Conservation (phyloP, 2,888 invertebrate species). For the Pachliopta kotzebuea region DNA sequence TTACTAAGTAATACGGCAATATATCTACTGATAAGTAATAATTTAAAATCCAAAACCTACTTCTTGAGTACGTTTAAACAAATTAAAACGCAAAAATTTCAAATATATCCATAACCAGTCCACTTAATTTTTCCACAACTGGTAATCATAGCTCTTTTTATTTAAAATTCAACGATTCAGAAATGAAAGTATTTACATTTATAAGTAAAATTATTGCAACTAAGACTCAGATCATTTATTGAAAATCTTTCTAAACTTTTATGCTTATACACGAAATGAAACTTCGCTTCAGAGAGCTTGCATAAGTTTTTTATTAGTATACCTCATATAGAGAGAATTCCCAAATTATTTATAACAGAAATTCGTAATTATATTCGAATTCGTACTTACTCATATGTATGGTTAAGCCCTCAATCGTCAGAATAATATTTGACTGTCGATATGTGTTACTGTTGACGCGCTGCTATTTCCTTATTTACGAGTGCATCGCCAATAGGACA, state of each 20-base stretch:
- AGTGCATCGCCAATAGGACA: slow-evolving; percentile 40
- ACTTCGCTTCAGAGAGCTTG: neutral
- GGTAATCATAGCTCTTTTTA: too few relatives aligned
- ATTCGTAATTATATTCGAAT: neutral
- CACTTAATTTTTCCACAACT: too few relatives aligned
- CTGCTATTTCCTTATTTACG: slow-evolving; percentile 32
- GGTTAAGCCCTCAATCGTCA: neutral
- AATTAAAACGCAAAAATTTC: too few relatives aligned
- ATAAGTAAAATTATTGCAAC: neutral
- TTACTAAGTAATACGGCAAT: neutral
- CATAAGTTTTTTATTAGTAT: too few relatives aligned
- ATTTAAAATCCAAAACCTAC: too few relatives aligned
- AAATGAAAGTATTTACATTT: neutral
- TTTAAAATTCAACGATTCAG: neutral
- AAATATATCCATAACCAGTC: too few relatives aligned
- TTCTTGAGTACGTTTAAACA: too few relatives aligned
- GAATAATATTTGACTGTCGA: slow-evolving; percentile 6
- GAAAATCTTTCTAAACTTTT: neutral
- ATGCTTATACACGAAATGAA: neutral
- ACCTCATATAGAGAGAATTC: too few relatives aligned
- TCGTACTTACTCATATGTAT: neutral
- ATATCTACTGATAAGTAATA: neutral
- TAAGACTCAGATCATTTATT: neutral
- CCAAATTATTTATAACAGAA: neutral
- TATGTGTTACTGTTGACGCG: slow-evolving; percentile 19